phyloP scores from a whole-genome alignment of 2,888 invertebrate species.

The Ischnus inquisitorius region DNA sequence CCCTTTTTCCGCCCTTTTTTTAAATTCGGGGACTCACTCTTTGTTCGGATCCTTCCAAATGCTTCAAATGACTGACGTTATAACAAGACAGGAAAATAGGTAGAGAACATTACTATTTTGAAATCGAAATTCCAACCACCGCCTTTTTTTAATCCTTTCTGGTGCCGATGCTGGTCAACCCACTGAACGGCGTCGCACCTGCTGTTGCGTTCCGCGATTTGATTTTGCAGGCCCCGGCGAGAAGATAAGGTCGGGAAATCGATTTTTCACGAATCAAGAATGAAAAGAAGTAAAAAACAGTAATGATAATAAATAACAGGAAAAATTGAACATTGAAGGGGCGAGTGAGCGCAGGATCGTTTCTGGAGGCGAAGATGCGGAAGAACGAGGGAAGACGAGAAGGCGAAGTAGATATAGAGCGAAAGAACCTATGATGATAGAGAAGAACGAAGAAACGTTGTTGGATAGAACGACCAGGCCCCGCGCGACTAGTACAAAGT shows the following conservation, averaged over 20 bases:
- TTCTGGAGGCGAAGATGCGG: constrained; percentile 22
- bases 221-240: constrained; percentile 38
- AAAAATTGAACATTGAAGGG: no score
- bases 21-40: background rate
- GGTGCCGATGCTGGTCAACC: background rate
- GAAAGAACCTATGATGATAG: constrained; percentile 24
- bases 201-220: constrained; percentile 21
- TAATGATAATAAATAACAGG: background rate
- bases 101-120: background rate
- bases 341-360: constrained; percentile 3
- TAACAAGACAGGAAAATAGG: background rate
- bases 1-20: background rate
- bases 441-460: constrained; percentile 31
- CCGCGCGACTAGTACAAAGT: constrained; percentile 73
- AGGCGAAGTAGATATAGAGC: constrained; percentile 14
- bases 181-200: constrained; percentile 19
- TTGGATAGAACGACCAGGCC: constrained; percentile 64
- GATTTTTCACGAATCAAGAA: background rate
- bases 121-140: background rate
- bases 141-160: background rate
- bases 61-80: constrained; percentile 8
- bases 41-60: background rate
- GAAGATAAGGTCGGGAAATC: constrained; percentile 30
- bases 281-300: constrained; percentile 22
- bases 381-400: background rate